These are phyloP conservation scores for Frankliniella fusca DNA, from an alignment of 2,888 invertebrate genomes.

Conservation along the genomic window DNA sequence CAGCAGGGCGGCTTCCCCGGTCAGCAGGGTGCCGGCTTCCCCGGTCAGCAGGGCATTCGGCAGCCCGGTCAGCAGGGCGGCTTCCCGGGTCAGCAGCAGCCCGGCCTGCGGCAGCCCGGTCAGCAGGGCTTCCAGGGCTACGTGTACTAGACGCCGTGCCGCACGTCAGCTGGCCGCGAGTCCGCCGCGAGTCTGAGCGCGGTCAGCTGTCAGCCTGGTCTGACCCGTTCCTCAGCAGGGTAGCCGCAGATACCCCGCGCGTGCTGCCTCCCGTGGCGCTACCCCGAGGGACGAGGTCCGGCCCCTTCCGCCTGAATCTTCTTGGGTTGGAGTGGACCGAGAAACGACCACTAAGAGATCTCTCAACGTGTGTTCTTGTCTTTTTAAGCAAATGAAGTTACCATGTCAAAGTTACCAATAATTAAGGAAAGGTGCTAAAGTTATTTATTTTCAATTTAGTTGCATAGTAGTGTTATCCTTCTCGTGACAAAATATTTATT, in stretches of 20 bases:
- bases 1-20: constrained; percentile 5
- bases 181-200: neutral
- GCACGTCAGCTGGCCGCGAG: neutral
- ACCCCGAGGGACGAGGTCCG: neutral
- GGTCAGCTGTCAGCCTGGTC: neutral
- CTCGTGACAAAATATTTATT: neutral
- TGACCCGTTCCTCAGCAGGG: neutral
- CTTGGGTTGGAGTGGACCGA: too few relatives aligned
- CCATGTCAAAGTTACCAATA: neutral
- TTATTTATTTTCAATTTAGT: neutral
- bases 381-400: neutral
- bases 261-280: neutral
- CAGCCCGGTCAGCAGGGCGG: neutral
- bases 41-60: neutral
- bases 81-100: neutral
- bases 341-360: neutral
- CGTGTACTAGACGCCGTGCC: neutral
- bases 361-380: neutral
- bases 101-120: neutral
- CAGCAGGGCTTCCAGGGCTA: constrained; percentile 1
- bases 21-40: neutral
- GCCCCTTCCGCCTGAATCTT: too few relatives aligned
- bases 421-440: neutral
- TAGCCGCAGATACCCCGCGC: neutral
- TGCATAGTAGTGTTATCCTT: neutral